A percentile compares a stretch with the other conserved stretches of the same genome.
These are phyloP conservation scores for Drosophila nigricruria DNA, from an alignment of 2,888 invertebrate species.

Conservation along the genomic window DNA sequence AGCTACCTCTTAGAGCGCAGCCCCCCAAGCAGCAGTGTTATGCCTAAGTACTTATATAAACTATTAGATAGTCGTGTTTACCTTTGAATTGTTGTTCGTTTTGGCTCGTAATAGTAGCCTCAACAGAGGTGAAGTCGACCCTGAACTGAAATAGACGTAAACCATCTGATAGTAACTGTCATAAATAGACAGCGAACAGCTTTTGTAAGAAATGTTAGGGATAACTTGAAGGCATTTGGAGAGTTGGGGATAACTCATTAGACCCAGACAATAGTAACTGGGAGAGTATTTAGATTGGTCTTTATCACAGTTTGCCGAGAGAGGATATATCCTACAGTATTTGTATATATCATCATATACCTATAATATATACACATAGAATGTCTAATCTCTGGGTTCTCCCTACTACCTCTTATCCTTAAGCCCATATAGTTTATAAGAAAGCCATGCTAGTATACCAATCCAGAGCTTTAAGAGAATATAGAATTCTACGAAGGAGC, in stretches of 20 bases:
- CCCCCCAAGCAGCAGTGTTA: background rate
- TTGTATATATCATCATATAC: background rate
- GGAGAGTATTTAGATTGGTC: too few species aligned
- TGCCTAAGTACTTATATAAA: constrained; percentile 1
- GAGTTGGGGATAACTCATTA: background rate
- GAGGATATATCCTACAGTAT: background rate
- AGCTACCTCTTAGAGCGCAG: background rate
- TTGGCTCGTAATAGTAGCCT: background rate
- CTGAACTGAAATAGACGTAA: background rate
- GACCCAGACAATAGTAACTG: background rate
- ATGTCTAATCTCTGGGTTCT: too few species aligned
- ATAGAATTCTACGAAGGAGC: background rate
- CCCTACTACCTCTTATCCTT: background rate
- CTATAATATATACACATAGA: background rate
- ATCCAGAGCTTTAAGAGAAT: too few species aligned
- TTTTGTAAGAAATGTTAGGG: background rate
- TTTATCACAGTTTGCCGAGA: too few species aligned
- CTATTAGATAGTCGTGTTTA: background rate
- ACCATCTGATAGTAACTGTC: background rate
- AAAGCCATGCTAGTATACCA: too few species aligned
- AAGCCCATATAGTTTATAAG: too few species aligned
- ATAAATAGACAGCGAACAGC: background rate
- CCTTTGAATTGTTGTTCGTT: background rate
- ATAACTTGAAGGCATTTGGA: background rate
- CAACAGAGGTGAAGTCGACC: background rate